phyloP scores from a whole-genome alignment of 2,113 vertebrate species.

The Rhagologus leucostigma region DNA sequence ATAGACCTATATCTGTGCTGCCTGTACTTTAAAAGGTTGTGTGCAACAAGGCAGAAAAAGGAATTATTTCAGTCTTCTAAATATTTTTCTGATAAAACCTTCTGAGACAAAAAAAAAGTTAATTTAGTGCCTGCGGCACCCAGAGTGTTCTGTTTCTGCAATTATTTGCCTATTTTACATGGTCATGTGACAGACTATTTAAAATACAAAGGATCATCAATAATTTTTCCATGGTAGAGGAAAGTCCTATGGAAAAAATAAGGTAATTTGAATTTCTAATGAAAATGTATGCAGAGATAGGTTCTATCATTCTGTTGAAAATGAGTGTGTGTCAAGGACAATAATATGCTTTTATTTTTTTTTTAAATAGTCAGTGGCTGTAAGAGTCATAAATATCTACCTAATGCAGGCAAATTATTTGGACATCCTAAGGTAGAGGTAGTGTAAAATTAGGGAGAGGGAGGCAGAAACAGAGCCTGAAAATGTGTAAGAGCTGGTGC shows the following conservation, averaged over 20 bases:
- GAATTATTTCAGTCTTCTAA: constrained; percentile 62
- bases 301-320: neutral
- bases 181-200: neutral
- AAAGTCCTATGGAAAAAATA: neutral
- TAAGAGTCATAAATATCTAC: neutral
- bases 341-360: neutral
- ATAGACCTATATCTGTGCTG: constrained; percentile 2
- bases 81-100: constrained; percentile 38
- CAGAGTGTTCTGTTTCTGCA: neutral
- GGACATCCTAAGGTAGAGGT: neutral
- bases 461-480: neutral
- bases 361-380: neutral
- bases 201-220: neutral
- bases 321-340: neutral
- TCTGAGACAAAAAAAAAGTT: constrained; percentile 57
- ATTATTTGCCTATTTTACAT: constrained; percentile 30
- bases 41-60: constrained; percentile 58
- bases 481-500: neutral
- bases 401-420: neutral
- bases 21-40: constrained; percentile 58
- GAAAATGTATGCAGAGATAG: neutral
- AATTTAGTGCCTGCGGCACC: neutral
- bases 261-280: constrained; percentile 27
- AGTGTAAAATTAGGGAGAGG: neutral
- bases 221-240: neutral